These are phyloP conservation scores for Xenops minutus DNA, from an alignment of 2,797 vertebrate genomes.

Conservation along the genomic window DNA sequence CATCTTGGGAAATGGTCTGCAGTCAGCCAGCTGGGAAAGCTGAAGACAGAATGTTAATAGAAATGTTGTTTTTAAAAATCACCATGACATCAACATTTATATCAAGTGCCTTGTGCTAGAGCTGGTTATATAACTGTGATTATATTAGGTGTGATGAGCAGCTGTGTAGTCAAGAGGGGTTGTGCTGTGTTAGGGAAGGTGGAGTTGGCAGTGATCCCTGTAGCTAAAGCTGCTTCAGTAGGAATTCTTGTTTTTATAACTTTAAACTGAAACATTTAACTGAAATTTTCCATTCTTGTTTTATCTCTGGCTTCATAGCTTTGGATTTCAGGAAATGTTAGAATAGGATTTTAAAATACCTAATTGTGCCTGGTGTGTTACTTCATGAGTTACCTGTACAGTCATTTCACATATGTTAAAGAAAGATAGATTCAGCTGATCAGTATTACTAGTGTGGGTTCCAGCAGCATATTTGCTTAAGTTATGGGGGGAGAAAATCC, in stretches of 20 bases:
- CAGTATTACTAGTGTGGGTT: neutral
- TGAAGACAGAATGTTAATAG: conserved; percentile 60
- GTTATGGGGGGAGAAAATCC: neutral
- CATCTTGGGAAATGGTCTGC: conserved; percentile 45
- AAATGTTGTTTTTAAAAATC: conserved; percentile 61
- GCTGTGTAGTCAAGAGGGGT: neutral
- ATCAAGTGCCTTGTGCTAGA: conserved; percentile 24
- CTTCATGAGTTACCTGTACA: neutral
- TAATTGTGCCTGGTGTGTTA: neutral
- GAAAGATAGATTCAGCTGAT: neutral
- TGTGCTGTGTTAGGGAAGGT: neutral
- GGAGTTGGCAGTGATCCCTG: neutral
- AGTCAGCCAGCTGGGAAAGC: conserved; percentile 50
- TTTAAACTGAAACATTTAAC: neutral
- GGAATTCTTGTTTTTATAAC: neutral
- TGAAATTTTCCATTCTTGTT: neutral
- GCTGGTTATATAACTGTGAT: conserved; percentile 30
- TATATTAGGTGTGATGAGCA: conserved; percentile 46
- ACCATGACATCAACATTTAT: conserved; percentile 40
- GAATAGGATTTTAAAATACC: neutral
- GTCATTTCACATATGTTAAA: neutral
- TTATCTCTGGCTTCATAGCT: neutral
- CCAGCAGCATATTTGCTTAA: neutral
- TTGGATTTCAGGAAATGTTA: neutral
- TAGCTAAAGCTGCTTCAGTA: neutral